phyloP scores from a whole-genome alignment of 2,797 vertebrate genomes.

The Macroramphosus scolopax region DNA sequence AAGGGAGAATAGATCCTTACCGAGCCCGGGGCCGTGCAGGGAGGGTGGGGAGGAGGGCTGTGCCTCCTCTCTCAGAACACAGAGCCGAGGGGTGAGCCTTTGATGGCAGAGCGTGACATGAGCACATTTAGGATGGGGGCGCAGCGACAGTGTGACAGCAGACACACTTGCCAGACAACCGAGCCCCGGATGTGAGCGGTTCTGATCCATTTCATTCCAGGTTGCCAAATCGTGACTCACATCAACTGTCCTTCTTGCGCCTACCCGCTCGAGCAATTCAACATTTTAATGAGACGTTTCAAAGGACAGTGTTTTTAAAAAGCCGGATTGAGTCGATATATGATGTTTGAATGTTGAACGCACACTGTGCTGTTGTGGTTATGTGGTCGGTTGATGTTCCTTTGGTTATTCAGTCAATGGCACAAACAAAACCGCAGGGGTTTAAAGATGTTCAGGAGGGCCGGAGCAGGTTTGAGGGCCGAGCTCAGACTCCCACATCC shows the following conservation, averaged over 20 bases:
- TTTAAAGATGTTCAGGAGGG: conserved; percentile 60
- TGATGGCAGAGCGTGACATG: conserved; percentile 73
- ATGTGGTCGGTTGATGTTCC: conserved; percentile 22
- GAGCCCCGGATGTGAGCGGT: conserved; percentile 23
- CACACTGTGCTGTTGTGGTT: conserved; percentile 6
- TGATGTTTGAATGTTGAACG: conserved; percentile 12
- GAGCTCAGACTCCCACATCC: conserved; percentile 61
- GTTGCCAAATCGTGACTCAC: conserved; percentile 11
- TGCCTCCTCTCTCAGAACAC: conserved; percentile 60
- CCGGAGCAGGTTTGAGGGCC: conserved; percentile 49
- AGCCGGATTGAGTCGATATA: not conserved
- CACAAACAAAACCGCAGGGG: conserved; percentile 44
- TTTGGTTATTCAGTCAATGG: conserved; percentile 38
- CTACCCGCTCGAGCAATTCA: conserved; percentile 9
- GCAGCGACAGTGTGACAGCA: conserved; percentile 57
- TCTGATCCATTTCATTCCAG: conserved; percentile 39
- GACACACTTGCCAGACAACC: conserved; percentile 49
- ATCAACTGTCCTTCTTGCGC: conserved; percentile 5
- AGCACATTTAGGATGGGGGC: conserved; percentile 64
- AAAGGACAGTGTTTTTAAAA: not conserved
- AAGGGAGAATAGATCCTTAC: conserved; percentile 60
- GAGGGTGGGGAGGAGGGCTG: conserved; percentile 22
- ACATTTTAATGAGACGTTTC: not conserved
- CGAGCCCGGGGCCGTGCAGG: conserved; percentile 48
- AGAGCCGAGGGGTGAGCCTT: conserved; percentile 70